Evolutionary conservation across 2,797 vertebrate species (phyloP).

Genomic region (Sebastes nivosus): DNA sequence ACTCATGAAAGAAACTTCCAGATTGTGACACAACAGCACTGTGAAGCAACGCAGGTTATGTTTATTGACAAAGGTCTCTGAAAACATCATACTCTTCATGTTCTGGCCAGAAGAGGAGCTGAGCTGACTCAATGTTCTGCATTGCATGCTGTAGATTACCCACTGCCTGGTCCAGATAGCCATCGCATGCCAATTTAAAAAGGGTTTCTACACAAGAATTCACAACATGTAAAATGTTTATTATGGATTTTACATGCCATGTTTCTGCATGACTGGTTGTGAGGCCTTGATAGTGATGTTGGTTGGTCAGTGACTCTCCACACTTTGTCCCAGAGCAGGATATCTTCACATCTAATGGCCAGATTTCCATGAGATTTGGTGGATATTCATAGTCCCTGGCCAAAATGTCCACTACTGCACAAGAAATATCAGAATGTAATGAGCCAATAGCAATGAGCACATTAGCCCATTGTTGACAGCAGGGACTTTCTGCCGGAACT

Average conservation of each 20-base stretch:
- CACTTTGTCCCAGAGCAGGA: not conserved
- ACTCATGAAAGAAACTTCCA: not conserved
- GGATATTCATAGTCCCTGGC: not conserved
- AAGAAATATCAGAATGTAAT: not conserved
- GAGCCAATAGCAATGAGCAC: too few relatives aligned
- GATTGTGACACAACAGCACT: not conserved
- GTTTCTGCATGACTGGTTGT: not conserved
- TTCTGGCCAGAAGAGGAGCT: not conserved
- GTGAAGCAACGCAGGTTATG: not conserved
- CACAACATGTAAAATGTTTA: not conserved
- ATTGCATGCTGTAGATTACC: not conserved
- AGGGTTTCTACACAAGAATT: not conserved
- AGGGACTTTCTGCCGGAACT: too few relatives aligned
- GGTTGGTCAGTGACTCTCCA: not conserved
- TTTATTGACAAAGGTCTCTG: not conserved
- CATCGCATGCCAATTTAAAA: not conserved
- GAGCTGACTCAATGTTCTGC: not conserved
- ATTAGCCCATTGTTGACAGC: too few relatives aligned
- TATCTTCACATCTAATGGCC: not conserved
- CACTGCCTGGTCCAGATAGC: not conserved
- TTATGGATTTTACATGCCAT: not conserved
- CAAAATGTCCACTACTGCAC: not conserved
- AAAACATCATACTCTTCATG: not conserved
- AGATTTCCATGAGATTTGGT: not conserved
- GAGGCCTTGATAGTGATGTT: not conserved